Evolutionary conservation across 2,888 invertebrate species (phyloP).

Genomic region (Eilema griseolum): DNA sequence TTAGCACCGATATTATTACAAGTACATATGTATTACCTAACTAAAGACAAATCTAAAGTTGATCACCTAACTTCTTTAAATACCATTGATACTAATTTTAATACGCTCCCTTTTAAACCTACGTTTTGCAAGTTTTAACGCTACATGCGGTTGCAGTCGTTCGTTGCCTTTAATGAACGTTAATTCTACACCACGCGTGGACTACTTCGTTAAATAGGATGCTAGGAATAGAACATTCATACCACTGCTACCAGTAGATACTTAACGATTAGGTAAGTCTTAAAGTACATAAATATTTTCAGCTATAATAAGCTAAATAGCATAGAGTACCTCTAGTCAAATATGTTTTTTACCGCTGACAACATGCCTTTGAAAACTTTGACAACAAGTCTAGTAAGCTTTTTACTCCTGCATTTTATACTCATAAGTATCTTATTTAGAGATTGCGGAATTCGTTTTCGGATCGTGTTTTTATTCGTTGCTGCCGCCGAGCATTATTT

Average conservation of each 20-base stretch:
- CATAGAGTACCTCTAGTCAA: no score
- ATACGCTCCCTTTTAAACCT: not conserved
- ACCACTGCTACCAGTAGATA: not conserved
- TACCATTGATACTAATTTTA: not conserved
- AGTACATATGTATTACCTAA: no score
- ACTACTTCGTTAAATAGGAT: slow-evolving; percentile 47
- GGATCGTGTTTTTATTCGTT: no score
- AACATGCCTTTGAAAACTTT: no score
- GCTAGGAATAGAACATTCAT: slow-evolving; percentile 21
- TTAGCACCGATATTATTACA: no score
- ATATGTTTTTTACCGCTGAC: no score
- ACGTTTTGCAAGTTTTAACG: not conserved
- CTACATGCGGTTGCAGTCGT: not conserved
- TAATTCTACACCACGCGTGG: slow-evolving; percentile 34
- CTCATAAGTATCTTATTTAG: not conserved
- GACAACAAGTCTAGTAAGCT: no score
- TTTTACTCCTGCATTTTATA: no score
- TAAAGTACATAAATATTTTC: not conserved
- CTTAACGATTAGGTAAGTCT: not conserved
- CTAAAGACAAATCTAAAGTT: no score
- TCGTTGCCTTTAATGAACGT: slow-evolving; percentile 37
- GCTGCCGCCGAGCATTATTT: no score
- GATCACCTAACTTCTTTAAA: no score
- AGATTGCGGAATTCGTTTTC: not conserved
- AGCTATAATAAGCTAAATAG: not conserved